phyloP scores from a whole-genome alignment of 1,140 invertebrate genomes.

The Procambarus clarkii region DNA sequence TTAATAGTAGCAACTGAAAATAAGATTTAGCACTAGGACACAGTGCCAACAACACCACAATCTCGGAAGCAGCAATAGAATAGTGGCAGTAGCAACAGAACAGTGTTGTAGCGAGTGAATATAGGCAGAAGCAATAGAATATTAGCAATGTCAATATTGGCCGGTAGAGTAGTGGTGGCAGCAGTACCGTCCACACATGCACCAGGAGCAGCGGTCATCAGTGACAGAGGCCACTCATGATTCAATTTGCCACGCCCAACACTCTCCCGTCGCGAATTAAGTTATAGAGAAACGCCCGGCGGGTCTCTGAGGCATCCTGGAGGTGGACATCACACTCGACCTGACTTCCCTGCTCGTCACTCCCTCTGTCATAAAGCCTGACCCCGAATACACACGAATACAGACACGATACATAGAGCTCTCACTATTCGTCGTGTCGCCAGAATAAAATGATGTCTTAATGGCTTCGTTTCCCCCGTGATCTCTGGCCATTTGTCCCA shows the following conservation, averaged over 20 bases:
- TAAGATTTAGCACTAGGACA: too few species aligned
- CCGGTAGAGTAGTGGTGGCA: background rate
- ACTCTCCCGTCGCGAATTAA: background rate
- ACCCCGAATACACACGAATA: background rate
- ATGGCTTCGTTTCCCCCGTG: constrained; percentile 22
- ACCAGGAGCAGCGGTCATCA: background rate
- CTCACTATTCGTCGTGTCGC: background rate
- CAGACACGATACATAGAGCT: background rate
- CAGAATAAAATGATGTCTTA: constrained; percentile 29
- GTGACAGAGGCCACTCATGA: background rate
- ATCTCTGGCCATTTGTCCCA: constrained; percentile 48
- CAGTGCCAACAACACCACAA: too few species aligned
- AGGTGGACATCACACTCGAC: background rate
- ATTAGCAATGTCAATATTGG: background rate
- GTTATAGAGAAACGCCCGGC: background rate
- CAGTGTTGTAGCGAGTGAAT: too few species aligned
- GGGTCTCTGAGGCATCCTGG: background rate
- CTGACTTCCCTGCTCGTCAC: background rate
- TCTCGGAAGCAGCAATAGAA: too few species aligned
- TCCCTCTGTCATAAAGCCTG: background rate
- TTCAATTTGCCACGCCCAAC: background rate
- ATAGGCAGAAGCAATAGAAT: too few species aligned
- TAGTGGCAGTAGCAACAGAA: too few species aligned
- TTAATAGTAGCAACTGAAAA: too few species aligned
- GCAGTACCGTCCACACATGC: background rate